Evolutionary conservation across 2,888 invertebrate species (phyloP).

Genomic region (Luperina nickerlii): DNA sequence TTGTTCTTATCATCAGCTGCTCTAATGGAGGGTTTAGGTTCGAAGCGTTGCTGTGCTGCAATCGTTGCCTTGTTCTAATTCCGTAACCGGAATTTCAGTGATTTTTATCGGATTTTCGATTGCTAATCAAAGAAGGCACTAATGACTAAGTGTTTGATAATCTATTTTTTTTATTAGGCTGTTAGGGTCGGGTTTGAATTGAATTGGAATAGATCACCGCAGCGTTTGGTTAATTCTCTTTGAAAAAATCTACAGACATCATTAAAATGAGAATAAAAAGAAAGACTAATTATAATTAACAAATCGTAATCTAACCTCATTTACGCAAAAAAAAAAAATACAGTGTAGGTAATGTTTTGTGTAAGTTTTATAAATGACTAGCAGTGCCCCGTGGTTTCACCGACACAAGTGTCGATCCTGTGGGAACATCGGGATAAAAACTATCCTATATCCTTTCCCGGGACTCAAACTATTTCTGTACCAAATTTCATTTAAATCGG

Average conservation of each 20-base stretch:
- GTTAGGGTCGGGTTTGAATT: not conserved
- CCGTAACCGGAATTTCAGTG: constrained; percentile 75
- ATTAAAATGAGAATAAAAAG: not conserved
- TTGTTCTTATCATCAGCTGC: constrained; percentile 79
- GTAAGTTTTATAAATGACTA: not conserved
- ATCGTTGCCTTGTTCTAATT: constrained; percentile 77
- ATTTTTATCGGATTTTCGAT: constrained; percentile 75
- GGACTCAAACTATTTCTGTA: too few species aligned
- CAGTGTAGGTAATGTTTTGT: not conserved
- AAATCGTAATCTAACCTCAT: not conserved
- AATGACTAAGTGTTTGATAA: constrained; percentile 19
- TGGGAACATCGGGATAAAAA: too few species aligned
- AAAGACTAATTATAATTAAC: not conserved
- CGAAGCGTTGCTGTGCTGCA: constrained; percentile 69
- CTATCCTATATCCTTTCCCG: too few species aligned
- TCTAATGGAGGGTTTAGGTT: constrained; percentile 77
- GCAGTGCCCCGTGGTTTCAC: too few species aligned
- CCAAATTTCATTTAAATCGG: too few species aligned
- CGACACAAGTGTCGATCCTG: too few species aligned
- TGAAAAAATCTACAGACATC: not conserved
- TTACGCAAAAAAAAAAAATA: too few species aligned
- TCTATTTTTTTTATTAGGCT: constrained; percentile 14
- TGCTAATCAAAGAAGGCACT: constrained; percentile 58
- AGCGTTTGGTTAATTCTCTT: not conserved
- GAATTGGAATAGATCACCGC: too few species aligned